Evolutionary conservation across 2,888 invertebrate species (phyloP).

Genomic region (Andrena camellia): DNA sequence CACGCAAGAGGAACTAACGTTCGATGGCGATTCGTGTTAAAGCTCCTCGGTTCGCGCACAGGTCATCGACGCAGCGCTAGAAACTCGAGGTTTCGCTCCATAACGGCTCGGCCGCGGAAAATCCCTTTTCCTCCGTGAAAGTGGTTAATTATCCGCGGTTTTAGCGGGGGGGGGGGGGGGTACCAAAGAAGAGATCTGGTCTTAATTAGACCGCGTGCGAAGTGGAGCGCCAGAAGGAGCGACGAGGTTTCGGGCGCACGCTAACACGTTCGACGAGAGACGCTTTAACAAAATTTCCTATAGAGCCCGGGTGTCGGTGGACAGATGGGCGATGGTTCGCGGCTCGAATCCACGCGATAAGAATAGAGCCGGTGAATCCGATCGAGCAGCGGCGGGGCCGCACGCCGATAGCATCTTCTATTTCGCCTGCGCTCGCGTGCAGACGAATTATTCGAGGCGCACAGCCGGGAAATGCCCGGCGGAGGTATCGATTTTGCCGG

Average conservation of each 20-base stretch:
- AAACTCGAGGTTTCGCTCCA: constrained; percentile 60
- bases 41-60: no score
- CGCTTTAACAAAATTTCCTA: neutral
- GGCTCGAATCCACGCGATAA: constrained; percentile 31
- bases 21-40: neutral
- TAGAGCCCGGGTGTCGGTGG: neutral
- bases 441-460: constrained; percentile 45
- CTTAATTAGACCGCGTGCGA: constrained; percentile 39
- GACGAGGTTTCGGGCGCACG: constrained; percentile 20
- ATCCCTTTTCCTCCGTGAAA: constrained; percentile 52
- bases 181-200: constrained; percentile 53
- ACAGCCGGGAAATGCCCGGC: constrained; percentile 42
- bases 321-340: neutral
- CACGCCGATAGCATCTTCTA: constrained; percentile 43
- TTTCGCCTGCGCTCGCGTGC: constrained; percentile 21
- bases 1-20: neutral
- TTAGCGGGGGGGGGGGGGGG: neutral
- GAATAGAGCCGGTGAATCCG: constrained; percentile 16
- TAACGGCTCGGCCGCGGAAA: constrained; percentile 42
- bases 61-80: constrained; percentile 16
- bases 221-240: constrained; percentile 31
- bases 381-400: neutral
- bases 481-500: constrained; percentile 62
- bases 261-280: constrained; percentile 7
- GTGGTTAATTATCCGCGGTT: constrained; percentile 44